A percentile compares a stretch with the other conserved stretches of the same genome.
phyloP scores from a whole-genome alignment of 1,140 invertebrate species.

The Leptopilina clavipes region DNA sequence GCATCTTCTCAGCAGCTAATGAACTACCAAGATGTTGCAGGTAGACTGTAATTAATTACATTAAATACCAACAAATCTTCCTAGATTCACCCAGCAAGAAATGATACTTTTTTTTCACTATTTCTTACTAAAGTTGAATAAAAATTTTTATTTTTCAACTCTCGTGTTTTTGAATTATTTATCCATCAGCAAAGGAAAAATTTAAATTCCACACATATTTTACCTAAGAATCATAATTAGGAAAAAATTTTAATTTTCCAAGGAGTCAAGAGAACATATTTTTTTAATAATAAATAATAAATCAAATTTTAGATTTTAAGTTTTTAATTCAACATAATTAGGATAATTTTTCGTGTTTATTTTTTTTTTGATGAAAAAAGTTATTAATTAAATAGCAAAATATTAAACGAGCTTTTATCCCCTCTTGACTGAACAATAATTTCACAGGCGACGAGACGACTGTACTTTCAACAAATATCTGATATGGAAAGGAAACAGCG shows the following conservation, averaged over 20 bases:
- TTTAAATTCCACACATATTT: too few species aligned
- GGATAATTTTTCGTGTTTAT: too few species aligned
- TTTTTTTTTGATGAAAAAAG: too few species aligned
- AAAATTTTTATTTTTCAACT: background rate
- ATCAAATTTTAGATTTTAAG: too few species aligned
- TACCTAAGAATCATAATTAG: too few species aligned
- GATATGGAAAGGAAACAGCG: slow-evolving; percentile 11
- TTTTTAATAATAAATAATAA: too few species aligned
- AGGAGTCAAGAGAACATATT: too few species aligned
- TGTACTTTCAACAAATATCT: slow-evolving; percentile 6
- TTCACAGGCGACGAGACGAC: background rate
- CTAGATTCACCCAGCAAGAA: background rate
- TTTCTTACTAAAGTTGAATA: background rate
- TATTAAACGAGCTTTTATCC: background rate
- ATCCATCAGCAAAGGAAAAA: too few species aligned
- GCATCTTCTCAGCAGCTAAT: background rate
- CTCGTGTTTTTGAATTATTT: background rate
- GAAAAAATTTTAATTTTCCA: too few species aligned
- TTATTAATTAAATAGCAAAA: too few species aligned
- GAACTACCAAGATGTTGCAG: slow-evolving; percentile 15
- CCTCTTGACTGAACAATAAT: background rate
- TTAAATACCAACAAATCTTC: slow-evolving; percentile 19
- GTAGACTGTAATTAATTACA: slow-evolving; percentile 32
- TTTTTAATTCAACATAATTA: too few species aligned
- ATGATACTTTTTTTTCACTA: background rate